Evolutionary conservation across 2,888 invertebrate species (phyloP).

Genomic region (Epistrophella euchroma): DNA sequence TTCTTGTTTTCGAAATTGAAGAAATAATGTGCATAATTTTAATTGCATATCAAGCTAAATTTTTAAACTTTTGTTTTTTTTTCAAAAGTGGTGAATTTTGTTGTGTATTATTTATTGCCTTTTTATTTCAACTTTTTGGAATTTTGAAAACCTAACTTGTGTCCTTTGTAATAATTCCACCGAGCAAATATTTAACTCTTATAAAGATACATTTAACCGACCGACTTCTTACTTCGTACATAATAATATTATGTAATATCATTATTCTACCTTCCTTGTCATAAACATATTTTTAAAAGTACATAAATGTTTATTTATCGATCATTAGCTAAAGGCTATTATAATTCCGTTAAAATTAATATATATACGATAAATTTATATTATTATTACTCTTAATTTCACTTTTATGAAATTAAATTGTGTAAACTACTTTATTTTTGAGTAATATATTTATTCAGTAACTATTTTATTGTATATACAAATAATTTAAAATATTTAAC

Average conservation of each 20-base stretch:
- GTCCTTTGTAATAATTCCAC: slow-evolving; percentile 41
- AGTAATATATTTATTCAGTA: slow-evolving; percentile 34
- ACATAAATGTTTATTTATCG: slow-evolving; percentile 59
- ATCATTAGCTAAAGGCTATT: slow-evolving; percentile 70
- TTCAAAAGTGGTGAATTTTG: slow-evolving; percentile 3
- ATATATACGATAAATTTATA: slow-evolving; percentile 1
- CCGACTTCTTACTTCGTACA: not conserved
- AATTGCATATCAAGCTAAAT: slow-evolving; percentile 32
- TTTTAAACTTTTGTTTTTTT: slow-evolving; percentile 6
- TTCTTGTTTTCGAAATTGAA: not conserved
- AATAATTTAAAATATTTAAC: slow-evolving; percentile 27
- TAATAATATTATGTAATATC: slow-evolving; percentile 34
- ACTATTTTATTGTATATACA: slow-evolving; percentile 59
- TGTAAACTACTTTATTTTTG: slow-evolving; percentile 40
- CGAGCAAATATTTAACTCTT: slow-evolving; percentile 35
- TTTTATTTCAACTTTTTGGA: slow-evolving; percentile 11
- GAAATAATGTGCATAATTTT: not conserved
- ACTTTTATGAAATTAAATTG: slow-evolving; percentile 21
- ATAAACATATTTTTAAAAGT: slow-evolving; percentile 57
- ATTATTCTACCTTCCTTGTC: slow-evolving; percentile 63
- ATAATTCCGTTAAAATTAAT: slow-evolving; percentile 44
- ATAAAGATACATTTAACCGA: slow-evolving; percentile 34
- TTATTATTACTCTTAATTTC: slow-evolving; percentile 14
- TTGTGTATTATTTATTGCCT: slow-evolving; percentile 23
- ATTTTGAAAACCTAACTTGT: not conserved